Evolutionary conservation across 2,797 vertebrate genomes (phyloP), one percentile per base, ranked within the genome.

Genomic region (Mallotus villosus): DNA sequence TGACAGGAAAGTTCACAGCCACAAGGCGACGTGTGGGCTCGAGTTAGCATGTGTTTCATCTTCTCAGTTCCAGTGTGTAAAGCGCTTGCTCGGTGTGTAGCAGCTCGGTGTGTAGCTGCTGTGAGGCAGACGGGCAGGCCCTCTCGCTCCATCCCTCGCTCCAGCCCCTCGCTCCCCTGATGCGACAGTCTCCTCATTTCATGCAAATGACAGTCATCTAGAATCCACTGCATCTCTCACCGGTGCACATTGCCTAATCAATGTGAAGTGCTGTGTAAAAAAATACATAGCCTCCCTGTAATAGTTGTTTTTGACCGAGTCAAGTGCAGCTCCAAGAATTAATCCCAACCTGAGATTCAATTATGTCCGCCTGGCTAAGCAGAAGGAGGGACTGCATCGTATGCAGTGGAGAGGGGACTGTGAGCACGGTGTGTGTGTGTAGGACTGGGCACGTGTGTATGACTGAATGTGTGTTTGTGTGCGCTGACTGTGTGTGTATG

Each of bases 281-380:
- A 92, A 92, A 97, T 92, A 87, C 89, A 98, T 95, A 95, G 94
- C 94, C 94, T 97, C 94, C 92, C 93, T 93, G 94, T 97, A 97
- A 96, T 96, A 95, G 96, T 96, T 95, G 94, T 96, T 99, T 94
- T 98, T 98, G 96, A 99, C 96, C 95, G 95, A 98, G 97, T 99
- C 96, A 98, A 99, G 97, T 99, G 95, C 95, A 94, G 94, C 95
- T 96, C 94, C 94, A 96, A 97, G 96, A 97, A 98, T 96, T 96
- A 98, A 98, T 98, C 95, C 95, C 95, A 94, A 98, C 96, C 95
- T 96, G 95, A 97, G 96, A 98, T 98, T 98, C 96, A 92, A 94
- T 94, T 93, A 93, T 92, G 80, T 90, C 72, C 79, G 92, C 92
- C 90, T 94, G 92, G 88, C 88, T 93, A 90, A 91, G 91, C 92